These are phyloP conservation scores for Caradrina kadenii DNA, from an alignment of 2,888 invertebrate species.

Conservation along the genomic window DNA sequence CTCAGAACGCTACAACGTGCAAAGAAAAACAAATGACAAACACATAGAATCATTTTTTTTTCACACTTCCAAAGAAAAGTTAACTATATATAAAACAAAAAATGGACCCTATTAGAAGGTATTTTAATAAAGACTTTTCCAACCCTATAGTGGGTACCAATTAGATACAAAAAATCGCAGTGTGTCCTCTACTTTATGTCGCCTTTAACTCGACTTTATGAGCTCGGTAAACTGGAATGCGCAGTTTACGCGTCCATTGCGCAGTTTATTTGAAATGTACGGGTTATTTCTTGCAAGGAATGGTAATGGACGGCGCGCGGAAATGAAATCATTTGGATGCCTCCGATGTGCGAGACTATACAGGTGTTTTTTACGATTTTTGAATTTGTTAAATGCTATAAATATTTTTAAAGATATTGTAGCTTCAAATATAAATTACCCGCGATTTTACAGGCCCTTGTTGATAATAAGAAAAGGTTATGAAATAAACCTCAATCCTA, in stretches of 20 bases:
- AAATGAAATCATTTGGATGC: constrained; percentile 57
- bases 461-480: too few species aligned
- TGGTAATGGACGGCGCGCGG: constrained; percentile 67
- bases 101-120: constrained; percentile 50
- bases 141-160: constrained; percentile 41
- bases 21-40: constrained; percentile 12
- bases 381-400: constrained; percentile 6
- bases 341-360: constrained; percentile 17
- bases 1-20: constrained; percentile 2
- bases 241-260: constrained; percentile 70
- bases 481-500: too few species aligned
- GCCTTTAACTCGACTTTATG: constrained; percentile 64
- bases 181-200: constrained; percentile 53
- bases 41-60: constrained; percentile 3
- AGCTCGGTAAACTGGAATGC: constrained; percentile 67
- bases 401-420: not conserved
- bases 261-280: constrained; percentile 65
- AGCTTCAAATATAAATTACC: too few species aligned
- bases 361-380: constrained; percentile 11
- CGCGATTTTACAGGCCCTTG: too few species aligned
- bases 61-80: constrained; percentile 26
- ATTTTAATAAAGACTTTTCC: constrained; percentile 52
- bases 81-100: constrained; percentile 27
- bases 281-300: constrained; percentile 65
- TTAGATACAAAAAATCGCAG: constrained; percentile 58